Base-by-base conservation (phyloP, 2,797 vertebrate genomes). In the Spinibarbus caldwelli region DNA sequence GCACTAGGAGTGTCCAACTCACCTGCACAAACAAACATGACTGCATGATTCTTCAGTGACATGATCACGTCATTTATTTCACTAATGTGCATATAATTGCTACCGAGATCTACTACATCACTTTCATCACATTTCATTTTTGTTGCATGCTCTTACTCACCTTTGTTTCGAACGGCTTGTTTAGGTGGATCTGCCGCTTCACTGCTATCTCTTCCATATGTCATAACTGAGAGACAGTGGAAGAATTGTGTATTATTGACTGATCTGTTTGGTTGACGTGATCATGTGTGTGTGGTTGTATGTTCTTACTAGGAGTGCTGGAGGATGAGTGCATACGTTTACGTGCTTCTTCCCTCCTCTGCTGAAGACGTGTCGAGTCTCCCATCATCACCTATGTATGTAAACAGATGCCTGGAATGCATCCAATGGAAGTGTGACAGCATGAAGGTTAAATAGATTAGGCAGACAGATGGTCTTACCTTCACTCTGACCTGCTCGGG, bases 401-500 rank as follows among this genome's bases (percentile, higher is more conserved):
- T 21, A 81, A 78, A 52, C 31, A 41, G 12, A 52, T 47, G 21
- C n/a, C n/a, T 68, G n/a, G 34, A 23, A 57, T 17, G 41, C 3
- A 29, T 57, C 34, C 36, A 38, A 17, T 73, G 8, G 45, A 57
- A 54, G 52, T 21, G 38, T 23, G 36, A 57, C 5, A 45, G 59
- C 29, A 15, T 47, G 49, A 70, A 82, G 66, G 47, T 81, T 81
- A 49, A 73, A 66, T 3, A 52, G 45, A 70, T 54, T 31, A 57
- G 43, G 43, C n/a, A 43, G 19, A 80, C 4, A 68, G 31, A 78
- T 29, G 47, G 19, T 71, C 85, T 68, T 85, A 95, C 94, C 93
- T 93, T 92, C 38, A 96, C 87, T 75, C 95, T 90, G 1, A 96
- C 92, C 82, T 95, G 95, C 23, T 96, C 95, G 2, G 93, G 94